Base-by-base conservation (phyloP, 2,113 vertebrate genomes). In the Anas platyrhynchos region DNA sequence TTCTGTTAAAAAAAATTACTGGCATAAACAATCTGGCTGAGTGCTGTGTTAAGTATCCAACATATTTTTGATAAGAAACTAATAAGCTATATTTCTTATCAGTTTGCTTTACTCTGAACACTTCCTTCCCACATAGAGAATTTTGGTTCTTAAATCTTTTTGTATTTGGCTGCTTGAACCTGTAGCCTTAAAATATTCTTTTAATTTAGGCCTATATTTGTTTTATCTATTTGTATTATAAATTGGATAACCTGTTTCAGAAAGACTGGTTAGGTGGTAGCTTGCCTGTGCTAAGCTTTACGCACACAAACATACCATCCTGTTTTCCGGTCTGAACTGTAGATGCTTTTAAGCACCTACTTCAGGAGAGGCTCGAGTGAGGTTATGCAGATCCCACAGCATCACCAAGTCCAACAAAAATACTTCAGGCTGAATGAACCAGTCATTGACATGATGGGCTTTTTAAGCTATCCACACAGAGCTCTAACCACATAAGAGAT, bases 331-430 rank as follows among this genome's bases (percentile, higher is more conserved):
- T 58, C 89, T 92, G 74, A 91, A 63, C 92, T 86, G 83, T 76
- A 69, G 83, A 67, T 82, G 58, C 62, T 84, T 95, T 85, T 81
- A 94, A 96, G 96, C 94, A 96, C 93, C 91, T 91, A 95, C 88
- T 96, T 91, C 58, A 95, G 92, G 83, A 86, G 59, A 90, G 84
- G 73, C 71, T 95, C 71, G 80, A 72, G 89, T 56, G 96, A 92
- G 88, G 91, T 92, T 95, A 88, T 26, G 90, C 88, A 93, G 92
- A 97, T 91, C 92, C 93, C 93, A 77, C 82, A 95, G 62, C 34
- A 65, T 66, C 59, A 50, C 84, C 12, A 29, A 48, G 92, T 90
- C 97, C 97, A 97, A 96, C 0, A 1, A 83, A 97, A 97, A 97
- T 38, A 97, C 10, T 91, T 59, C 74, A 78, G 79, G 38, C 74